A percentile compares a stretch with the other conserved stretches of the same genome.
These are phyloP conservation scores for Hydrophis major DNA, from an alignment of 2,797 vertebrate genomes.

Conservation along the genomic window DNA sequence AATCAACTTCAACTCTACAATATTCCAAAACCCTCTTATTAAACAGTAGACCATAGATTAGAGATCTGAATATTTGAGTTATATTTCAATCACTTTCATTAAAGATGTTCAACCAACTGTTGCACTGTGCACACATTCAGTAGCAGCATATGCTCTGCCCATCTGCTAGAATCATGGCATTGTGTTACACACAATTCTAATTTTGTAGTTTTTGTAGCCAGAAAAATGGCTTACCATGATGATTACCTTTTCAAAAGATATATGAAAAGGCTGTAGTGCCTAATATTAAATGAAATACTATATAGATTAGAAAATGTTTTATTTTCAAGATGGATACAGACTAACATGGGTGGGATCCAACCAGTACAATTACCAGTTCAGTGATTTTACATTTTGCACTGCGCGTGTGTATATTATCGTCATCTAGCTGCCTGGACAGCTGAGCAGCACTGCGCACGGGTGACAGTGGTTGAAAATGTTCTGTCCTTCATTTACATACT, in stretches of 20 bases:
- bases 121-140: neutral
- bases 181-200: constrained; percentile 25
- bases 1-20: constrained; percentile 27
- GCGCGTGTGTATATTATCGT: no score
- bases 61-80: constrained; percentile 27
- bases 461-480: no score
- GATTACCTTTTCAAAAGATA: neutral
- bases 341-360: no score
- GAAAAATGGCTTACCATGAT: neutral
- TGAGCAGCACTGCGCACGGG: no score
- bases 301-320: neutral
- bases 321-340: neutral
- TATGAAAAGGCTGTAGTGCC: neutral
- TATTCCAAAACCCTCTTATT: constrained; percentile 30
- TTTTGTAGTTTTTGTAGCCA: constrained; percentile 18
- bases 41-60: constrained; percentile 26
- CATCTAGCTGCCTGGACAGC: no score
- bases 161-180: neutral
- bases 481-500: no score
- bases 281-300: neutral
- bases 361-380: no score
- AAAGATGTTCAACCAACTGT: constrained; percentile 33
- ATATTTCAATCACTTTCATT: neutral
- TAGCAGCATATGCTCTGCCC: neutral
- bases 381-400: no score